These are phyloP conservation scores for Pogonocichla stellata DNA, from an alignment of 2,113 vertebrate species.

Conservation along the genomic window DNA sequence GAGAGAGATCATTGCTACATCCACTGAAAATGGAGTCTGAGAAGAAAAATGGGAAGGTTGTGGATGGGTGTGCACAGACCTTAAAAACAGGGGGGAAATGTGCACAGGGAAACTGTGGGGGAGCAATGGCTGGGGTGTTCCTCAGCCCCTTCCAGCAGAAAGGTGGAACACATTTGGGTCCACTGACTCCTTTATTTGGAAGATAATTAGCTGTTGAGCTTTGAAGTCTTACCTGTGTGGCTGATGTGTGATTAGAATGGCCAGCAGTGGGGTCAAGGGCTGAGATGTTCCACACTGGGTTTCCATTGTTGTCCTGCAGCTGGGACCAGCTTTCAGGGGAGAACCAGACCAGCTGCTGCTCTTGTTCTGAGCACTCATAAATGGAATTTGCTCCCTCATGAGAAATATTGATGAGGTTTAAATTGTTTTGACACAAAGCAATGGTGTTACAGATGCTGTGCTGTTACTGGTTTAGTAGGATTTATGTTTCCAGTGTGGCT, in stretches of 20 bases:
- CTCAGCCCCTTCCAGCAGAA: neutral
- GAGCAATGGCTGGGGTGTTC: neutral
- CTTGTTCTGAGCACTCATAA: neutral
- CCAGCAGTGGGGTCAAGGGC: neutral
- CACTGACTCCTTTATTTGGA: neutral
- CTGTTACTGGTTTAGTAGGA: neutral
- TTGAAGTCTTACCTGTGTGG: neutral
- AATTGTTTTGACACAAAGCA: neutral
- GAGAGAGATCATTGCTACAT: neutral
- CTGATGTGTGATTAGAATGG: neutral
- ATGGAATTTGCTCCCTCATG: neutral
- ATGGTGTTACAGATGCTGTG: neutral
- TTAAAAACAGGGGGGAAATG: fast-evolving
- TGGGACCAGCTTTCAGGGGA: neutral
- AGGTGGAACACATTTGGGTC: neutral
- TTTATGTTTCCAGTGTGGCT: neutral
- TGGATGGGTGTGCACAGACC: neutral
- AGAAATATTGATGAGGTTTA: neutral
- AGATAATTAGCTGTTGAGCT: neutral
- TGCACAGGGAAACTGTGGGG: neutral
- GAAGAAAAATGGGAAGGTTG: neutral
- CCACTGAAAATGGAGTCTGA: neutral
- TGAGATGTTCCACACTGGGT: neutral
- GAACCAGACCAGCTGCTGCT: neutral
- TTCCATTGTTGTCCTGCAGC: neutral